phyloP scores from a whole-genome alignment of 2,888 invertebrate species.

The Aethes cnicana region DNA sequence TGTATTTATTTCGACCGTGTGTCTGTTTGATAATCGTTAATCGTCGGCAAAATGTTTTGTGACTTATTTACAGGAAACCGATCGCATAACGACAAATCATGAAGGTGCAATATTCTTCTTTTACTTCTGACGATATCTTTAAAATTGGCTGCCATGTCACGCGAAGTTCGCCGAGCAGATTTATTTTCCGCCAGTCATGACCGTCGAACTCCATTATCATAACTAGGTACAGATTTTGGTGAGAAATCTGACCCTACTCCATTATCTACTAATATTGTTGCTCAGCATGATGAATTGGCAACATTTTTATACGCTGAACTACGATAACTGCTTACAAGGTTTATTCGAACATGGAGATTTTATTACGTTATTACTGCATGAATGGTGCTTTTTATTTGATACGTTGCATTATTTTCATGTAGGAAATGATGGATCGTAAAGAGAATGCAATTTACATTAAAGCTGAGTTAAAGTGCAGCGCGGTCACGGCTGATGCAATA shows the following conservation, averaged over 20 bases:
- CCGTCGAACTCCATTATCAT: conserved; percentile 58
- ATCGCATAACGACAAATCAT: too few species aligned
- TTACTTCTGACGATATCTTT: conserved; percentile 36
- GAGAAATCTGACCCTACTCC: conserved; percentile 53
- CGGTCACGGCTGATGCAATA: too few species aligned
- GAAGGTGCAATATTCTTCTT: conserved; percentile 3
- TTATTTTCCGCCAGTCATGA: conserved; percentile 32
- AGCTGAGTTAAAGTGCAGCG: too few species aligned
- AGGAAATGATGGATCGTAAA: too few species aligned
- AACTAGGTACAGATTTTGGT: conserved; percentile 59
- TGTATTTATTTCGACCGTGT: too few species aligned
- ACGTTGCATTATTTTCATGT: not conserved
- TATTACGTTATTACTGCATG: conserved; percentile 8
- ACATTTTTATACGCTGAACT: conserved; percentile 48
- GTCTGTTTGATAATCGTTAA: too few species aligned
- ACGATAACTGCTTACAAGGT: conserved; percentile 11
- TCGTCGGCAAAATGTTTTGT: too few species aligned
- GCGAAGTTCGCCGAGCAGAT: conserved; percentile 10
- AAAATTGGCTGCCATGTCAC: conserved; percentile 36
- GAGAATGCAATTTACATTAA: too few species aligned
- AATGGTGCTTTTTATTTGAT: conserved; percentile 10
- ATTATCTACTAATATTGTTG: conserved; percentile 56
- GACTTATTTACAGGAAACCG: too few species aligned
- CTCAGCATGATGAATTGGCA: conserved; percentile 53
- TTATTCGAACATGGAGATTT: conserved; percentile 17